Conservation (phyloP, 2,113 vertebrate genomes). For the Hepsetus odoe region DNA sequence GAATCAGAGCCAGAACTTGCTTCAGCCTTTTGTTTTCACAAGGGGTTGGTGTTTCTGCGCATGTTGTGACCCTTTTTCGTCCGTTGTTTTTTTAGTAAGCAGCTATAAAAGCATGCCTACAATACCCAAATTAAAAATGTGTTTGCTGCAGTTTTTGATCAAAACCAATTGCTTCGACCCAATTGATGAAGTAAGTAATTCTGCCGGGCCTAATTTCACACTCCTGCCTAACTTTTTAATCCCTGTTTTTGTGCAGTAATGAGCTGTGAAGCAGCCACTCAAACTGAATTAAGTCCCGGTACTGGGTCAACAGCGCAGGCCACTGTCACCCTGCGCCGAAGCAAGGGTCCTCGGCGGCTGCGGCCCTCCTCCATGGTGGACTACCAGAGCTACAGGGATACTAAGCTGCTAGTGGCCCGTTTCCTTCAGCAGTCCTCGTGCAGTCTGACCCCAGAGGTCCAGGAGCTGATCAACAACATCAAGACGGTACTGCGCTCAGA, state of each 20-base stretch:
- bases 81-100: too few relatives aligned
- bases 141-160: too few relatives aligned
- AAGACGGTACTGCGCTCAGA: constrained; percentile 84
- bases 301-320: constrained; percentile 48
- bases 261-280: constrained; percentile 73
- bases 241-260: constrained; percentile 45
- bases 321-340: constrained; percentile 67
- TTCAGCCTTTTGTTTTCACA: too few relatives aligned
- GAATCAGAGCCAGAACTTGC: too few relatives aligned
- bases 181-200: too few relatives aligned
- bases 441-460: constrained; percentile 78
- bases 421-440: constrained; percentile 80
- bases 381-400: constrained; percentile 81
- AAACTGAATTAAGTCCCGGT: constrained; percentile 69
- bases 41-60: too few relatives aligned
- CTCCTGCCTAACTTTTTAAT: neutral
- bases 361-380: constrained; percentile 81
- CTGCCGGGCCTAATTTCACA: too few relatives aligned
- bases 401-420: constrained; percentile 76
- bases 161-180: too few relatives aligned
- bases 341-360: constrained; percentile 58
- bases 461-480: constrained; percentile 81
- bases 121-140: too few relatives aligned
- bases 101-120: too few relatives aligned
- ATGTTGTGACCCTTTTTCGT: too few relatives aligned